These are phyloP conservation scores for Ammodramus savannarum DNA, from an alignment of 2,113 vertebrate species.

Conservation along the genomic window DNA sequence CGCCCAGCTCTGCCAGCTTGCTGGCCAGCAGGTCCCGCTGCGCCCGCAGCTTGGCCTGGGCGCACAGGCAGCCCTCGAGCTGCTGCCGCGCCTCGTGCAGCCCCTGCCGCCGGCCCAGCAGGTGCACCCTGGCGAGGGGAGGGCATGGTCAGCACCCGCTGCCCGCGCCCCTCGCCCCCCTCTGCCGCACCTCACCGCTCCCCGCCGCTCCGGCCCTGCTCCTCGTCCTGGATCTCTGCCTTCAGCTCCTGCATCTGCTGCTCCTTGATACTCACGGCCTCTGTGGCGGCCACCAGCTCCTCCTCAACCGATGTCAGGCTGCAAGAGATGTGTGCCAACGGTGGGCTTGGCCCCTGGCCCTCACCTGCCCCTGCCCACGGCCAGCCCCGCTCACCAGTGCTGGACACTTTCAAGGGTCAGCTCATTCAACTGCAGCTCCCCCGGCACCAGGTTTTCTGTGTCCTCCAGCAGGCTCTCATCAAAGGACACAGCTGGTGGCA, in stretches of 20 bases:
- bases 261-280: slow-evolving; percentile 72
- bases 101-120: slow-evolving; percentile 84
- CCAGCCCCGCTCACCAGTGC: slow-evolving; percentile 77
- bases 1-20: slow-evolving; percentile 79
- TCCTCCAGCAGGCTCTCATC: slow-evolving; percentile 87
- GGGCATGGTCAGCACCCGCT: fast-evolving
- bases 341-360: not conserved
- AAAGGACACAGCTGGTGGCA: slow-evolving; percentile 79
- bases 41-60: slow-evolving; percentile 81
- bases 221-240: slow-evolving; percentile 73
- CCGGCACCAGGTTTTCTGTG: slow-evolving; percentile 71
- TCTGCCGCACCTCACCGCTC: slow-evolving; percentile 55
- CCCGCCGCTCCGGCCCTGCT: slow-evolving; percentile 40
- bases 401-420: slow-evolving; percentile 88
- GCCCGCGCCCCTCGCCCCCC: fast-evolving
- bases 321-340: fast-evolving
- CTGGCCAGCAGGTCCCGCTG: slow-evolving; percentile 81
- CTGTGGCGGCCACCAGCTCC: slow-evolving; percentile 74
- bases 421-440: slow-evolving; percentile 87
- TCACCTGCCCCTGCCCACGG: fast-evolving
- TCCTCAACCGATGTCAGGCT: slow-evolving; percentile 81
- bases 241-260: slow-evolving; percentile 77
- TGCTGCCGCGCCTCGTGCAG: slow-evolving; percentile 85
- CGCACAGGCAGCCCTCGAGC: slow-evolving; percentile 79
- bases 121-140: slow-evolving; percentile 77